A percentile compares a stretch with the other conserved stretches of the same genome.
Evolutionary conservation across 1,140 invertebrate genomes (phyloP).

Genomic region (Drosophila elegans): DNA sequence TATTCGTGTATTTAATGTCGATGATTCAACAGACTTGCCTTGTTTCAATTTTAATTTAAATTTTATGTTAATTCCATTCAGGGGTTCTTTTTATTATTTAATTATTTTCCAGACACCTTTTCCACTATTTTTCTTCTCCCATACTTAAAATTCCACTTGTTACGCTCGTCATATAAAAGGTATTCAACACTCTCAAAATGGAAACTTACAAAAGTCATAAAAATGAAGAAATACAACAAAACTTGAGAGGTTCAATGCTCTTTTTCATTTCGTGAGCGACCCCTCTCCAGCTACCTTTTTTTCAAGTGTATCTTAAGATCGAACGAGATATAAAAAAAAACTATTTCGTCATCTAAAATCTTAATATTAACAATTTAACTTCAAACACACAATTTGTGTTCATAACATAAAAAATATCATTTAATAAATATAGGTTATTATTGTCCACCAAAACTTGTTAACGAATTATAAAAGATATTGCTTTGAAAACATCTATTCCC

Average conservation of each 20-base stretch:
- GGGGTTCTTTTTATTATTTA: constrained; percentile 38
- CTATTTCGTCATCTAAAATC: not conserved
- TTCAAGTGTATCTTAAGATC: constrained; percentile 10
- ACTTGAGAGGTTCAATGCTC: constrained; percentile 62
- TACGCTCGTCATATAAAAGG: constrained; percentile 57
- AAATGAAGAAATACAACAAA: constrained; percentile 34
- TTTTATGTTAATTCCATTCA: constrained; percentile 25
- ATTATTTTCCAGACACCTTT: constrained; percentile 37
- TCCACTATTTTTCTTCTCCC: constrained; percentile 21
- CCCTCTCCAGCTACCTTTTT: not conserved
- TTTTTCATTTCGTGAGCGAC: constrained; percentile 8
- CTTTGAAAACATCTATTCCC: too few species aligned
- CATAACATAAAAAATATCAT: too few species aligned
- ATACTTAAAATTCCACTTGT: constrained; percentile 68
- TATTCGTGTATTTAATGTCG: constrained; percentile 7
- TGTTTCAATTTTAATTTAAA: constrained; percentile 15
- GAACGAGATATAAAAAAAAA: not conserved
- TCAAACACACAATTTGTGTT: too few species aligned
- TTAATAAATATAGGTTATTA: too few species aligned
- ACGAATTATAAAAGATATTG: too few species aligned
- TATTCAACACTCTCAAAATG: constrained; percentile 50
- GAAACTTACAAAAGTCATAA: constrained; percentile 49
- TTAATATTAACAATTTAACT: not conserved
- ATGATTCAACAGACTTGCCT: constrained; percentile 39
- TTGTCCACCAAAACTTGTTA: too few species aligned